Evolutionary conservation across 2,888 invertebrate species (phyloP).

Genomic region (Orthosia gracilis): DNA sequence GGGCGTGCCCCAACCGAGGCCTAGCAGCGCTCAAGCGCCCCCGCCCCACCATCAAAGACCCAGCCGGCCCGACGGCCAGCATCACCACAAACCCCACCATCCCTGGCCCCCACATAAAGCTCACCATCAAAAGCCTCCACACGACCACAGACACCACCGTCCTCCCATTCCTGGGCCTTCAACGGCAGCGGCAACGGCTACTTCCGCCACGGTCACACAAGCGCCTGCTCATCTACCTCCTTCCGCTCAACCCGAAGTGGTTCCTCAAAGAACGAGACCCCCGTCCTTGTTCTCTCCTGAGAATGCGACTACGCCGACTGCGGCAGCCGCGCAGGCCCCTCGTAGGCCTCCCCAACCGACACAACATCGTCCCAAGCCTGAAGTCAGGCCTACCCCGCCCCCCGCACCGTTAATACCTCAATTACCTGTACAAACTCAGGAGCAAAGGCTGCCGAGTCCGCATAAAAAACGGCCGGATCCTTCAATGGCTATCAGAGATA

Average conservation of each 20-base stretch:
- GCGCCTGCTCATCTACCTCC: conserved; percentile 55
- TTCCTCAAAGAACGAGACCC: conserved; percentile 85
- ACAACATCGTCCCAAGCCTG: conserved; percentile 63
- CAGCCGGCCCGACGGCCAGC: conserved; percentile 60
- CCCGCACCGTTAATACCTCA: conserved; percentile 77
- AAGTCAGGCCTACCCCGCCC: conserved; percentile 64
- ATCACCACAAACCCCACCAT: conserved; percentile 80
- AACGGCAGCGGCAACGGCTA: conserved; percentile 65
- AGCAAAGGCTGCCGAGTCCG: conserved; percentile 78
- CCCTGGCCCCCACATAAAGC: conserved; percentile 82
- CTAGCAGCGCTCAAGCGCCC: conserved; percentile 71
- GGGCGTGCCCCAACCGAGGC: conserved; percentile 72
- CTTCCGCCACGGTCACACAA: conserved; percentile 64
- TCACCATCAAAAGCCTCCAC: conserved; percentile 82
- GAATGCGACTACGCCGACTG: conserved; percentile 88
- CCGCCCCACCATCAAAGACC: conserved; percentile 73
- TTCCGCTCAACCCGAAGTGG: conserved; percentile 66
- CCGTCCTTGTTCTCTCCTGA: conserved; percentile 93
- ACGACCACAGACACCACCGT: conserved; percentile 83
- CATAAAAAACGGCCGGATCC: conserved; percentile 82
- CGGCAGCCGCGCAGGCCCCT: conserved; percentile 82
- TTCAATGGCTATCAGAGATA: conserved; percentile 81
- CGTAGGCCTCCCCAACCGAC: conserved; percentile 69
- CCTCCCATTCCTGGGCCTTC: conserved; percentile 76
- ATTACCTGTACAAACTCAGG: conserved; percentile 64